Conservation (phyloP, 2,113 vertebrate genomes). For the Litocranius walleri region DNA sequence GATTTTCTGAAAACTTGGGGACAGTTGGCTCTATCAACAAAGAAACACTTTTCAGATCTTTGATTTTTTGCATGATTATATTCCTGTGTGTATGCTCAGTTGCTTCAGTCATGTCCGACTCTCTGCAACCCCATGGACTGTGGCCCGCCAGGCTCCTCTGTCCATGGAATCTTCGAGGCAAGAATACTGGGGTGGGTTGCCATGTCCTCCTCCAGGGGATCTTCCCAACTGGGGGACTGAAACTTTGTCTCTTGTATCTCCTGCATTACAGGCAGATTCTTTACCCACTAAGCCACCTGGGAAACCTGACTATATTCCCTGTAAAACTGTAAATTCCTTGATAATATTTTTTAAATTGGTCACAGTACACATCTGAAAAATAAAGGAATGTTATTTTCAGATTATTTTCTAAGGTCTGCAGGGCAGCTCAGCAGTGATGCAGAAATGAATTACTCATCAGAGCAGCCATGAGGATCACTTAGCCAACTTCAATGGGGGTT, state of each 20-base stretch:
- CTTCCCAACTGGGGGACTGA: neutral
- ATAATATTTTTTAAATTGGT: neutral
- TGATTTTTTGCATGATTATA: neutral
- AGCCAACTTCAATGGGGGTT: neutral
- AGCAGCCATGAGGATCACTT: neutral
- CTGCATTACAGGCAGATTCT: neutral
- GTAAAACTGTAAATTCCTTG: neutral
- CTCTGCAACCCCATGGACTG: neutral
- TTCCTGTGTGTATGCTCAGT: neutral
- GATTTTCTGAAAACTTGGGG: neutral
- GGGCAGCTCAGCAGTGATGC: neutral
- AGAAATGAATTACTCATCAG: neutral
- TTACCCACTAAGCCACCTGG: neutral
- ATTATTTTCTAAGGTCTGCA: neutral
- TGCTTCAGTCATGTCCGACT: neutral
- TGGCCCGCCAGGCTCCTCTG: neutral
- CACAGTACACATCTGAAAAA: neutral
- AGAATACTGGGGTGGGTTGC: neutral
- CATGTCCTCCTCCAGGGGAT: neutral
- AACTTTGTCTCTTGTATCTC: neutral
- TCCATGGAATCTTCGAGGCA: neutral
- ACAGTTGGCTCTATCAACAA: neutral
- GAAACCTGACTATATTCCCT: neutral
- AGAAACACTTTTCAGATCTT: neutral
- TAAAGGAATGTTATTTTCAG: neutral